Evolutionary conservation across 2,113 vertebrate species (phyloP).

Genomic region (Rhabdornis inornatus): DNA sequence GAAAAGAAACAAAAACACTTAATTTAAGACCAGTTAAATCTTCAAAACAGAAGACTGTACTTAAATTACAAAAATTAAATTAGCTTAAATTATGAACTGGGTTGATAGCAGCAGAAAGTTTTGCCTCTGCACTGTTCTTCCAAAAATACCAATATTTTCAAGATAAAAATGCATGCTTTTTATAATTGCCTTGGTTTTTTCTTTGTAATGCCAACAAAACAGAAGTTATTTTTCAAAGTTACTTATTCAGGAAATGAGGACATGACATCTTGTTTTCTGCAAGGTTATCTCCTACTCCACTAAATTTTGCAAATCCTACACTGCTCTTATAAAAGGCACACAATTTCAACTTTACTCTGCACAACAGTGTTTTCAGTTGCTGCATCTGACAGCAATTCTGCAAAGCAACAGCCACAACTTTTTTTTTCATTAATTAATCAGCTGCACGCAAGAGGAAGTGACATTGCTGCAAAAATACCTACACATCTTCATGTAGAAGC

Average conservation of each 20-base stretch:
- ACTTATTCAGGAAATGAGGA: neutral
- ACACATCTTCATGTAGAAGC: neutral
- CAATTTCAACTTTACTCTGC: neutral
- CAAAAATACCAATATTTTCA: neutral
- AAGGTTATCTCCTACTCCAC: neutral
- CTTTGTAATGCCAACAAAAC: neutral
- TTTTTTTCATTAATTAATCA: neutral
- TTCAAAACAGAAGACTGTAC: neutral
- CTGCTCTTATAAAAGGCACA: neutral
- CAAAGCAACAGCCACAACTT: neutral
- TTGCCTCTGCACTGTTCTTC: neutral
- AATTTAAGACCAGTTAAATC: neutral
- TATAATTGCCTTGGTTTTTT: accelerated
- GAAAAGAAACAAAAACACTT: neutral
- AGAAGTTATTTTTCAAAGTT: neutral
- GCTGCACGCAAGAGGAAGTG: neutral
- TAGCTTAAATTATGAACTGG: neutral
- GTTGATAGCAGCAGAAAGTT: neutral
- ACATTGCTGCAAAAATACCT: neutral
- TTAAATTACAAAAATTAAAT: neutral
- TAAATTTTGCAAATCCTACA: neutral
- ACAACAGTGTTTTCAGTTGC: accelerated
- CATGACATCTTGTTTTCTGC: neutral
- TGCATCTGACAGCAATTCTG: neutral
- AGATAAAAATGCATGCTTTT: neutral